Evolutionary conservation across 1,140 invertebrate genomes (phyloP).

Genomic region (Lutraria rhynchaena): DNA sequence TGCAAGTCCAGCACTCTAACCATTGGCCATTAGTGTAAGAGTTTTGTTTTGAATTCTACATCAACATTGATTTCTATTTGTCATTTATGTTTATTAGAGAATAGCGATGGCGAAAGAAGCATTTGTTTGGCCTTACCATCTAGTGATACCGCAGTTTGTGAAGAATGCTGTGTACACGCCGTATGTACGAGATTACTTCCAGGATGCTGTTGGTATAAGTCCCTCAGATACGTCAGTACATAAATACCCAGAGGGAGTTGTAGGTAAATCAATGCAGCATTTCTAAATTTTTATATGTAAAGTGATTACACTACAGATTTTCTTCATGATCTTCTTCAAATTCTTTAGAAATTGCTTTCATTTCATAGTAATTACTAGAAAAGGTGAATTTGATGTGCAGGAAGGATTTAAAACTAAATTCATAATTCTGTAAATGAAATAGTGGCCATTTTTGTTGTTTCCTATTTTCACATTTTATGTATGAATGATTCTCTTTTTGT

Average conservation of each 20-base stretch:
- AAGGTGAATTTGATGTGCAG: too few relatives aligned
- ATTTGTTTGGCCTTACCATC: slow-evolving; percentile 74
- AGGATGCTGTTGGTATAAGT: slow-evolving; percentile 82
- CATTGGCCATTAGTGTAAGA: too few relatives aligned
- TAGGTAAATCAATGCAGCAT: slow-evolving; percentile 37
- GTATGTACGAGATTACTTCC: slow-evolving; percentile 80
- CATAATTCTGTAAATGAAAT: too few relatives aligned
- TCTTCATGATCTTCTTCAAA: background rate
- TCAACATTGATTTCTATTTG: too few relatives aligned
- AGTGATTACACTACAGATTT: background rate
- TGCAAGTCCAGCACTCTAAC: too few relatives aligned
- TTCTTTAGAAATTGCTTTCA: background rate
- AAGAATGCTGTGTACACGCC: slow-evolving; percentile 80
- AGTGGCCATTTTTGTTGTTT: too few relatives aligned
- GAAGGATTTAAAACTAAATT: too few relatives aligned
- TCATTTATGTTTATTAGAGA: slow-evolving; percentile 61
- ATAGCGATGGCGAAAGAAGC: slow-evolving; percentile 64
- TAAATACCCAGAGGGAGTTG: slow-evolving; percentile 38
- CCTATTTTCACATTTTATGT: too few relatives aligned
- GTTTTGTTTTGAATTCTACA: too few relatives aligned
- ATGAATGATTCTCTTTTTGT: too few relatives aligned
- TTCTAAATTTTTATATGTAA: too few relatives aligned
- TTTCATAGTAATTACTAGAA: too few relatives aligned
- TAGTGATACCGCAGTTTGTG: slow-evolving; percentile 77
- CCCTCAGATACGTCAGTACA: slow-evolving; percentile 68